Percentiles rank a stretch among this genome's conserved stretches.
These are phyloP conservation scores for Xerus rutilus DNA, from an alignment of 2,797 vertebrate genomes.

Conservation along the genomic window DNA sequence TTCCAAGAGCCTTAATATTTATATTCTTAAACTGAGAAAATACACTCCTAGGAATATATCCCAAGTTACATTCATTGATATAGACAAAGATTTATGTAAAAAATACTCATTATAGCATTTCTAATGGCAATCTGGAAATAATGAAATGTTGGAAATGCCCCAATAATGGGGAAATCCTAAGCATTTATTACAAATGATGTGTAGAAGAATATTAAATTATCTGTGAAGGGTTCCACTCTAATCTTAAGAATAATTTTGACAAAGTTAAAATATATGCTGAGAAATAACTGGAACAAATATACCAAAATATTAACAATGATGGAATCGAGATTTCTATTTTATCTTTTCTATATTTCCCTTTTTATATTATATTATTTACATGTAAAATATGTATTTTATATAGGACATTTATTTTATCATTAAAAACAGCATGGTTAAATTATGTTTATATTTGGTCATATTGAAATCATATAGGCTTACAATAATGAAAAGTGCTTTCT, in stretches of 20 bases:
- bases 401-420: not conserved
- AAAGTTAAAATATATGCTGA: slow-evolving; percentile 40
- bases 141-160: slow-evolving; percentile 52
- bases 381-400: slow-evolving; percentile 20
- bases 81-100: slow-evolving; percentile 58
- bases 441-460: slow-evolving; percentile 12
- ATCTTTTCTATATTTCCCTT: not conserved
- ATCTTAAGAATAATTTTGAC: slow-evolving; percentile 20
- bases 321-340: not conserved
- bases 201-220: not conserved
- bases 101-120: slow-evolving; percentile 46
- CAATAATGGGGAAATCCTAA: not conserved
- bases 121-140: slow-evolving; percentile 64
- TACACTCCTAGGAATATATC: not conserved
- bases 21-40: slow-evolving; percentile 45
- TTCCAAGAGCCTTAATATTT: slow-evolving; percentile 44
- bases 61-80: slow-evolving; percentile 48
- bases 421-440: not conserved
- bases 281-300: slow-evolving; percentile 25
- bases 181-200: slow-evolving; percentile 47
- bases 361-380: not conserved
- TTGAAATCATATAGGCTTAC: not conserved
- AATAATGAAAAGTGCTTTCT: not conserved
- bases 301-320: not conserved
- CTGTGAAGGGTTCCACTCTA: not conserved